phyloP scores from a whole-genome alignment of 2,113 vertebrate genomes.

The Callaeas wilsoni region DNA sequence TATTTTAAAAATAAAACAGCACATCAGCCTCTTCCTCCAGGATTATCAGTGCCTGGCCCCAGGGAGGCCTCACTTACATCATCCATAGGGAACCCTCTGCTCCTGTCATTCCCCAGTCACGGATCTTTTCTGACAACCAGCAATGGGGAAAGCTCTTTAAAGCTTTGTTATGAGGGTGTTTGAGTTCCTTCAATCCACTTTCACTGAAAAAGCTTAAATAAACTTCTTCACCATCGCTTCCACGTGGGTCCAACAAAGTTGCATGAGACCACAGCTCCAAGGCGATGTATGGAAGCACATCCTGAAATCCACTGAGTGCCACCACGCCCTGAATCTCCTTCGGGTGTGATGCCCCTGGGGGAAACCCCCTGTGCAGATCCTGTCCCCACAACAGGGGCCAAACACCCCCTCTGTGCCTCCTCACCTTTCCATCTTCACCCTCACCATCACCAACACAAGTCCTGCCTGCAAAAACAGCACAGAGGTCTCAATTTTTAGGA shows the following conservation, averaged over 20 bases:
- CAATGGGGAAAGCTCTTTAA: neutral
- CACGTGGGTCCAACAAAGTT: neutral
- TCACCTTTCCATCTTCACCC: neutral
- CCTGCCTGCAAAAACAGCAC: neutral
- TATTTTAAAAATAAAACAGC: neutral
- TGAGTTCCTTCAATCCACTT: neutral
- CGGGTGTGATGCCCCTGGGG: too few relatives aligned
- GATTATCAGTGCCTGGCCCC: neutral
- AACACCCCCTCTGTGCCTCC: neutral
- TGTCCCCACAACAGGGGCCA: neutral
- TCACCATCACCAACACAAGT: neutral
- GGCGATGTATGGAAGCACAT: accelerated
- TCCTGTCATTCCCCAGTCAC: neutral
- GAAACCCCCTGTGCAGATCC: neutral
- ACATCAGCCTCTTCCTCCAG: neutral
- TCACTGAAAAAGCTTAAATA: neutral
- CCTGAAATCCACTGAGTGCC: neutral
- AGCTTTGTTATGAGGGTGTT: accelerated
- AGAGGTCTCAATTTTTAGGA: neutral
- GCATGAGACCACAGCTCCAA: neutral
- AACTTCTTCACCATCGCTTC: neutral
- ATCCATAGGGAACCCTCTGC: neutral
- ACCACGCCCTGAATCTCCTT: neutral
- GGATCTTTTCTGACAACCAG: neutral
- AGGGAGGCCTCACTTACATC: neutral